phyloP scores from a whole-genome alignment of 2,797 vertebrate species.

The Philypnodon macrostomus region DNA sequence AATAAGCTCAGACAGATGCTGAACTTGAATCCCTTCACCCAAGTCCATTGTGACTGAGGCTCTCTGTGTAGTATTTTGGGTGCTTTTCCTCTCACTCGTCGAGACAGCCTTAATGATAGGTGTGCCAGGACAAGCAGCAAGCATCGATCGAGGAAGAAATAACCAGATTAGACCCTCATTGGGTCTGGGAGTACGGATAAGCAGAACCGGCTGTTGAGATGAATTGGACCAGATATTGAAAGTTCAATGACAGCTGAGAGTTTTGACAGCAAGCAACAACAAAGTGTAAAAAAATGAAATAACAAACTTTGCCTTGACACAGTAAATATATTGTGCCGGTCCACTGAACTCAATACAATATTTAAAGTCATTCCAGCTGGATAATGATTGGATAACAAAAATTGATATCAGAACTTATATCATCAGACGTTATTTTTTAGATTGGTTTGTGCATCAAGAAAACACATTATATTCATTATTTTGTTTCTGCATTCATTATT shows the following conservation, averaged over 20 bases:
- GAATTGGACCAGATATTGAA: slow-evolving; percentile 46
- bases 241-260: slow-evolving; percentile 46
- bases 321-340: slow-evolving; percentile 19
- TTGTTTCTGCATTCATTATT: too few species aligned
- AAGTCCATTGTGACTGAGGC: slow-evolving; percentile 41
- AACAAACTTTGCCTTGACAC: slow-evolving; percentile 10
- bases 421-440: too few species aligned
- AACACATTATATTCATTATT: too few species aligned
- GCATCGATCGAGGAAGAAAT: slow-evolving; percentile 63
- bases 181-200: slow-evolving; percentile 52
- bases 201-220: slow-evolving; percentile 52
- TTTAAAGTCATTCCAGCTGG: too few species aligned
- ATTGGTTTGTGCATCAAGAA: too few species aligned
- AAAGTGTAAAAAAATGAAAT: slow-evolving; percentile 29
- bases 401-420: too few species aligned
- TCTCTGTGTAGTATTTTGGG: slow-evolving; percentile 16
- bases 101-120: slow-evolving; percentile 60
- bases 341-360: too few species aligned
- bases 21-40: slow-evolving; percentile 40
- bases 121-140: slow-evolving; percentile 38
- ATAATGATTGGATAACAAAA: too few species aligned
- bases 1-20: slow-evolving; percentile 32
- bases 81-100: slow-evolving; percentile 37
- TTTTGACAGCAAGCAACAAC: slow-evolving; percentile 23
- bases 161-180: slow-evolving; percentile 65